These are phyloP conservation scores for Trissolcus brochymenae DNA, from an alignment of 2,888 invertebrate species.

Conservation along the genomic window DNA sequence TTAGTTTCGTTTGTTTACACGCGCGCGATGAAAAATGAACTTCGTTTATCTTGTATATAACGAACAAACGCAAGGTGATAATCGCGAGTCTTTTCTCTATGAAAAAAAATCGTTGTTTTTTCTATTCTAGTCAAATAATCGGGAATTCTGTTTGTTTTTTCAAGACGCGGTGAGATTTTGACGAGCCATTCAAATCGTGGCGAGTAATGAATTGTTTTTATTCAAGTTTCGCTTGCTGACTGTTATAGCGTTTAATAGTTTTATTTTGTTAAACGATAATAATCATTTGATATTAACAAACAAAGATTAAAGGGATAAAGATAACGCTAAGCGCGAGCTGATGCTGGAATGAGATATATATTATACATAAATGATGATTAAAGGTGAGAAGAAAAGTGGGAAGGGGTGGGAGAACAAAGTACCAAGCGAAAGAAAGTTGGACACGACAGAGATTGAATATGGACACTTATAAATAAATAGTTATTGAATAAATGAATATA, in stretches of 20 bases:
- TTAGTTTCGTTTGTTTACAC: slow-evolving; percentile 17
- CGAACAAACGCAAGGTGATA: slow-evolving; percentile 42
- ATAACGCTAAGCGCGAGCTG: slow-evolving; percentile 49
- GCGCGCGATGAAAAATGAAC: slow-evolving; percentile 10
- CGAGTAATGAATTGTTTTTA: slow-evolving; percentile 57
- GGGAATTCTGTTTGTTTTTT: slow-evolving; percentile 14
- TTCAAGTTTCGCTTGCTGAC: slow-evolving; percentile 72
- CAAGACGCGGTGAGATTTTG: slow-evolving; percentile 39
- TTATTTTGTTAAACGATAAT: slow-evolving; percentile 69
- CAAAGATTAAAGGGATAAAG: slow-evolving; percentile 15
- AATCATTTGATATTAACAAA: slow-evolving; percentile 58
- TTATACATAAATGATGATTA: slow-evolving; percentile 53
- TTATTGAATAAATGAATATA: slow-evolving; percentile 62
- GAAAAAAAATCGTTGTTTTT: slow-evolving; percentile 22
- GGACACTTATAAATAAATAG: slow-evolving; percentile 68
- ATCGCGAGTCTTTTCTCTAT: slow-evolving; percentile 10
- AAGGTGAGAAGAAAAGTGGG: slow-evolving; percentile 12
- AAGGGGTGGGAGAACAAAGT: slow-evolving; percentile 34
- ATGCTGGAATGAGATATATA: slow-evolving; percentile 46
- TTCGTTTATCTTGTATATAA: slow-evolving; percentile 54
- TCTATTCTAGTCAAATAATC: slow-evolving; percentile 43
- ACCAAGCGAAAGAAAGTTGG: slow-evolving; percentile 40
- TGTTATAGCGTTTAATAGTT: slow-evolving; percentile 74
- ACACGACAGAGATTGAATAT: slow-evolving; percentile 58
- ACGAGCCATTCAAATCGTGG: slow-evolving; percentile 35